Base-by-base conservation (phyloP, 2,113 vertebrate species). In the Cisticola juncidis region DNA sequence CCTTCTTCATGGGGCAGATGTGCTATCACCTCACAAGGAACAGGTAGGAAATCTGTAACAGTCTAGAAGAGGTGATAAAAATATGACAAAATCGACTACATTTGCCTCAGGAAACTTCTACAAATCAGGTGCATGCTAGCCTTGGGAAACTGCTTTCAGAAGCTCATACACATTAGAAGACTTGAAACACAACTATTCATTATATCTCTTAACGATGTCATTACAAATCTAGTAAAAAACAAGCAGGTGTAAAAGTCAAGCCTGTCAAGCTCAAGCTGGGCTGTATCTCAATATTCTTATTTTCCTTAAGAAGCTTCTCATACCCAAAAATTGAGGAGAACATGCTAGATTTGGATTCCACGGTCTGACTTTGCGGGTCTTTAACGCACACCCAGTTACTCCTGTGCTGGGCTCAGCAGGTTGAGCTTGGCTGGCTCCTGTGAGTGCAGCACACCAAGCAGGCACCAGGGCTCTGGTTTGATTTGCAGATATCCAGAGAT, bases 401-500 rank as follows among this genome's bases (percentile, higher is more conserved):
- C 40, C 48, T n/a, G 13, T 45, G 57, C 61, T 79, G 57, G 28
- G 36, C 57, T 44, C 53, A 65, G 57, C 31, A 61, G 40, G 31
- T 3, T 81, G 44, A 50, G 10, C 31, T 61, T 47, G 48, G 35
- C 51, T 70, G 72, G 38, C 15, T 26, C 50, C 73, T 33, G 22
- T 14, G 38, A 62, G 42, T 33, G 61, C 61, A 81, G 48, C n/a
- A 64, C 20, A 71, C 31, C 17, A 9, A 12, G 12, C n/a, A 65
- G 56, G 51, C 1, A 8, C 33, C 0, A 0, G 8, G 57, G 21
- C 4, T 57, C 47, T 81, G 28, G 33, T 86, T 45, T 88, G 71
- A 38, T 86, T 61, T 90, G 66, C 94, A 80, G 81, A 88, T 70
- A 57, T 88, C 71, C 92, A 88, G 88, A 92, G 58, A 83, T 70